Evolutionary conservation across 2,797 vertebrate genomes (phyloP).

Genomic region (Petrocephalus schoutedeni): DNA sequence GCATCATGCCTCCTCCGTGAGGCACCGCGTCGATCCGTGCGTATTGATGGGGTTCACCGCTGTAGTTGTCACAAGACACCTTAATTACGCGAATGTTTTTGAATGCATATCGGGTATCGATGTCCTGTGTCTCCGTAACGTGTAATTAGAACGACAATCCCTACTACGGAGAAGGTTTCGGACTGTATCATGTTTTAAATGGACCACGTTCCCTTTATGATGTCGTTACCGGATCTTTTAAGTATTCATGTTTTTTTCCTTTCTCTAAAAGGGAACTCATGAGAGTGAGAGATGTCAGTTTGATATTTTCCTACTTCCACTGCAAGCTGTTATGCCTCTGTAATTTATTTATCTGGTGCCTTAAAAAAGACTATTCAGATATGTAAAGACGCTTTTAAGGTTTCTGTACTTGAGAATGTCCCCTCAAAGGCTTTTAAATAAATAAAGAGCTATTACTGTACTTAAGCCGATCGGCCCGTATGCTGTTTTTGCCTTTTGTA

Average conservation of each 20-base stretch:
- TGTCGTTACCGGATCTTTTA: neutral
- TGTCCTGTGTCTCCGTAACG: neutral
- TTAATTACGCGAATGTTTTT: neutral
- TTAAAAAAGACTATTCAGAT: conserved; percentile 42
- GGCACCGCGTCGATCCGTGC: neutral
- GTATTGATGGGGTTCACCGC: neutral
- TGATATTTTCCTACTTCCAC: conserved; percentile 17
- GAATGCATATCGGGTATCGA: neutral
- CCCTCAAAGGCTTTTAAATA: conserved; percentile 43
- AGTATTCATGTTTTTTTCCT: neutral
- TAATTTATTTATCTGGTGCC: conserved; percentile 57
- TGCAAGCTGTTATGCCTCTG: conserved; percentile 29
- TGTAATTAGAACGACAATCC: neutral
- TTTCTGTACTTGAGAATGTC: conserved; percentile 39
- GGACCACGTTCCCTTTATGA: neutral
- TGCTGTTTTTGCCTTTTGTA: neutral
- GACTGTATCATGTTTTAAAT: neutral
- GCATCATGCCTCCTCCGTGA: neutral
- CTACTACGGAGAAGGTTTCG: neutral
- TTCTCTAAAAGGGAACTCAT: neutral
- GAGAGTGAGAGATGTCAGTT: conserved; percentile 27
- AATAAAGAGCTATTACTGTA: conserved; percentile 53
- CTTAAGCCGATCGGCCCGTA: conserved; percentile 1
- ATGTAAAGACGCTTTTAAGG: conserved; percentile 28
- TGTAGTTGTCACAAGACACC: neutral